phyloP scores from a whole-genome alignment of 2,888 invertebrate genomes.

The Heteromyza rotundicornis region DNA sequence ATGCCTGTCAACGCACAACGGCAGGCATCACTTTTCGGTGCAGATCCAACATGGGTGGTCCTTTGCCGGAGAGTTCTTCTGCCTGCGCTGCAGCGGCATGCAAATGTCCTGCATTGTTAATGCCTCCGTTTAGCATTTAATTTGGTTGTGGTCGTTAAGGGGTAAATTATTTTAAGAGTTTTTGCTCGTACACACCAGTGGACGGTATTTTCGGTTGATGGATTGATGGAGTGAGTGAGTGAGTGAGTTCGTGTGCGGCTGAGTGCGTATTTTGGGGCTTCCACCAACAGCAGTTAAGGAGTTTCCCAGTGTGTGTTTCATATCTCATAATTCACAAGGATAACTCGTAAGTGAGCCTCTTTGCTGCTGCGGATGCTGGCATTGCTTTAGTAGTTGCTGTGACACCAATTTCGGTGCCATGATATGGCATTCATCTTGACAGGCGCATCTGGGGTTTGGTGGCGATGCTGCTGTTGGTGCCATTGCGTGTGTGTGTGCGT shows the following conservation, averaged over 20 bases:
- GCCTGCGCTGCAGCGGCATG: not conserved
- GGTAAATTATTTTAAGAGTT: constrained; percentile 41
- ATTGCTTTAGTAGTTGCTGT: constrained; percentile 42
- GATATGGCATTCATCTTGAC: constrained; percentile 58
- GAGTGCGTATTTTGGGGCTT: not conserved
- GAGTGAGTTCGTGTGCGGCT: not conserved
- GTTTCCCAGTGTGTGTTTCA: constrained; percentile 13
- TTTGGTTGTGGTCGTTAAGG: constrained; percentile 47
- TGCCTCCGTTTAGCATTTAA: constrained; percentile 55
- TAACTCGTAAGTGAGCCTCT: constrained; percentile 33
- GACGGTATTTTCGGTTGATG: not conserved
- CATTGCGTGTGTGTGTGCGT: constrained; percentile 28
- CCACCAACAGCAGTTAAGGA: not conserved
- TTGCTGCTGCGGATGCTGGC: constrained; percentile 10
- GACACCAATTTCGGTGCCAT: constrained; percentile 52
- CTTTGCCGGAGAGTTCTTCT: not conserved
- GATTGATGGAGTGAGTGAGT: not conserved
- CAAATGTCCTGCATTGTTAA: constrained; percentile 46
- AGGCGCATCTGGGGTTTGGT: constrained; percentile 49
- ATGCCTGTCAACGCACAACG: constrained; percentile 1
- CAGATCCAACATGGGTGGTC: not conserved
- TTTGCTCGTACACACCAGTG: constrained; percentile 17
- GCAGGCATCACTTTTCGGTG: not conserved
- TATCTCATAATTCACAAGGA: constrained; percentile 48
- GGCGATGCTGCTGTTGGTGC: constrained; percentile 15